These are phyloP conservation scores for Paragorgia papillata DNA, from an alignment of 92 coral and sea anemone genomes.

Conservation along the genomic window DNA sequence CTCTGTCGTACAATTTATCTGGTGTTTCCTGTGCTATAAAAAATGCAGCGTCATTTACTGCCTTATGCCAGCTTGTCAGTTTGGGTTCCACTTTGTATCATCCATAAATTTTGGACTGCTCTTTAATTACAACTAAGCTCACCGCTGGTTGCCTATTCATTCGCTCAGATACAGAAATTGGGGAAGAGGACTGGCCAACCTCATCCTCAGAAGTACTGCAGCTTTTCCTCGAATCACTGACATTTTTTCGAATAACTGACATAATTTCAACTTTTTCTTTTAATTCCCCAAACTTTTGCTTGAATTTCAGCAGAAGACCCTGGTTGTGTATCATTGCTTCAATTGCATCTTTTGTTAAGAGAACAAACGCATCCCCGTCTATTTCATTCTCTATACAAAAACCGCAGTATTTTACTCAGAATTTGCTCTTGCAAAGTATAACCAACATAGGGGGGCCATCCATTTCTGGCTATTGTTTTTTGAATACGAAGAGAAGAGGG, in stretches of 20 bases:
- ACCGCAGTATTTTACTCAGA: too few relatives aligned
- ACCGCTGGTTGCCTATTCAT: neutral
- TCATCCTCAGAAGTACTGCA: neutral
- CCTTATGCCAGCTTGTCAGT: constrained; percentile 42
- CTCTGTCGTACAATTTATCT: constrained; percentile 42
- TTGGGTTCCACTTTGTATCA: constrained; percentile 39
- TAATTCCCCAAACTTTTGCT: neutral
- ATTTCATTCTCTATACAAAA: constrained; percentile 23
- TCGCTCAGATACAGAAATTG: neutral
- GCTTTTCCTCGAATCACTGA: neutral
- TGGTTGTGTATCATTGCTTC: constrained; percentile 18
- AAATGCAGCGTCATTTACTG: constrained; percentile 45
- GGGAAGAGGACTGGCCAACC: neutral
- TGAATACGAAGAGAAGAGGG: too few relatives aligned
- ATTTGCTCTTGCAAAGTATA: too few relatives aligned
- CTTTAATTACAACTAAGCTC: constrained; percentile 11
- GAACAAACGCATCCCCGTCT: constrained; percentile 8
- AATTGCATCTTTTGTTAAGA: neutral
- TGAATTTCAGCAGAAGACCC: constrained; percentile 32
- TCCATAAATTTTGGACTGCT: constrained; percentile 54
- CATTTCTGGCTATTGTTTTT: too few relatives aligned
- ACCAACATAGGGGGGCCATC: too few relatives aligned
- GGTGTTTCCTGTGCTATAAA: constrained; percentile 43
- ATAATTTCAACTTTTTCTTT: neutral
- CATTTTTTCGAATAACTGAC: neutral